A percentile compares a stretch with the other conserved stretches of the same genome.
Conservation (phyloP, 2,888 invertebrate species). For the Octonoba sinensis region DNA sequence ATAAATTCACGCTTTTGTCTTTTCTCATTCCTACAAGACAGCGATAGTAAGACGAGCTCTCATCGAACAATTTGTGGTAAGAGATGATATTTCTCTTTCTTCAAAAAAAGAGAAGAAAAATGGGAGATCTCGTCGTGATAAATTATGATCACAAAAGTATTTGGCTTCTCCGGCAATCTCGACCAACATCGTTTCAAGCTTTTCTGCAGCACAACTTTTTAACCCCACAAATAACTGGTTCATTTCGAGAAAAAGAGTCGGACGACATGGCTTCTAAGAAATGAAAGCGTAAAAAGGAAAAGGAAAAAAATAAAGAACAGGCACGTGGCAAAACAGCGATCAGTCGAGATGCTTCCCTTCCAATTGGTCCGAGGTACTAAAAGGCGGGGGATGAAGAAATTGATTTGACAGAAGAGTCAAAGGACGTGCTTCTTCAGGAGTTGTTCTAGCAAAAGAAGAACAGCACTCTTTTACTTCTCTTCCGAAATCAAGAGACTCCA, state of each 20-base stretch:
- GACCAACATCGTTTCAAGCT: neutral
- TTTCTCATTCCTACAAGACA: no score
- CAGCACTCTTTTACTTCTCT: slow-evolving; percentile 7
- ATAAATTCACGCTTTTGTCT: no score
- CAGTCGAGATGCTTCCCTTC: slow-evolving; percentile 22
- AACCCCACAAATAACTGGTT: slow-evolving; percentile 27
- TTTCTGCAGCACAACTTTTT: slow-evolving; percentile 21
- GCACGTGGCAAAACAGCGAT: slow-evolving; percentile 56
- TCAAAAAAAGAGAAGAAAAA: no score
- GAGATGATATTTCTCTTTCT: no score
- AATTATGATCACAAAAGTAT: no score
- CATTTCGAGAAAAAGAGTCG: slow-evolving; percentile 42
- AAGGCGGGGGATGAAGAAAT: slow-evolving; percentile 30
- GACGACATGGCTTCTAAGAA: slow-evolving; percentile 38
- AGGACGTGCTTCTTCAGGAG: slow-evolving; percentile 50
- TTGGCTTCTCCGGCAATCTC: no score
- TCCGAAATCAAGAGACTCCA: slow-evolving; percentile 31
- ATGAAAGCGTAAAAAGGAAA: slow-evolving; percentile 33
- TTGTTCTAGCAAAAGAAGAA: slow-evolving; percentile 33
- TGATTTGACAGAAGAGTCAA: slow-evolving; percentile 60
- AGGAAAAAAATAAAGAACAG: slow-evolving; percentile 9
- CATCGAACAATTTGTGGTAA: no score
- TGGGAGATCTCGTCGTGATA: no score
- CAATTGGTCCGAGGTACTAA: slow-evolving; percentile 11
- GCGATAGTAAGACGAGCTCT: no score